A percentile compares a stretch with the other conserved stretches of the same genome.
phyloP scores from a whole-genome alignment of 2,888 invertebrate species.

The Morpho helenor region DNA sequence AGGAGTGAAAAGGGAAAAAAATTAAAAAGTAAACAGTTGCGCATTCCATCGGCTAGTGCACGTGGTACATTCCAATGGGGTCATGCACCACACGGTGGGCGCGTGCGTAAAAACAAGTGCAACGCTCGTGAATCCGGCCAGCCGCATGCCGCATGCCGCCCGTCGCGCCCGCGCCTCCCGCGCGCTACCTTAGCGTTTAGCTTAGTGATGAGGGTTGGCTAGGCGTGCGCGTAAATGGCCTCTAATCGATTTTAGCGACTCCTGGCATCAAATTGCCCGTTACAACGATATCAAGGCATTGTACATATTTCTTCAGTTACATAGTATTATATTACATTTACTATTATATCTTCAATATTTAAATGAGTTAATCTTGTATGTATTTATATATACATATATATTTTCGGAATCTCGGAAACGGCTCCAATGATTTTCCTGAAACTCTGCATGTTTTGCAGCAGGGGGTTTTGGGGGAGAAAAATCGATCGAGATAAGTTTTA shows the following conservation, averaged over 20 bases:
- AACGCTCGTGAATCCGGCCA: slow-evolving; percentile 38
- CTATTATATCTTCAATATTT: too few relatives aligned
- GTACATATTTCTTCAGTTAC: too few relatives aligned
- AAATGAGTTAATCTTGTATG: too few relatives aligned
- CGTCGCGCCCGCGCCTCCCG: slow-evolving; percentile 9
- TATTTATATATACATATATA: too few relatives aligned
- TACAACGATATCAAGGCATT: too few relatives aligned
- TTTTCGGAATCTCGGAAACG: too few relatives aligned
- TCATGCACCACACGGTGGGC: slow-evolving; percentile 70
- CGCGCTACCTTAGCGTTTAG: slow-evolving; percentile 12
- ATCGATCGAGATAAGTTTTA: too few relatives aligned
- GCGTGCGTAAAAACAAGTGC: slow-evolving; percentile 72
- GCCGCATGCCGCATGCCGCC: slow-evolving; percentile 13
- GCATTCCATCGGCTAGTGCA: slow-evolving; percentile 74
- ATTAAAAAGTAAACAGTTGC: slow-evolving; percentile 76
- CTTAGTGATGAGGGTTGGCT: slow-evolving; percentile 4
- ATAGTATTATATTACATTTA: too few relatives aligned
- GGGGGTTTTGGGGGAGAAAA: too few relatives aligned
- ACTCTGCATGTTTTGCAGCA: too few relatives aligned
- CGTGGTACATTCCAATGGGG: slow-evolving; percentile 76
- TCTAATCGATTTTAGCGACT: slow-evolving; percentile 1
- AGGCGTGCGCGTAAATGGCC: neutral
- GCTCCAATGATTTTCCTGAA: too few relatives aligned
- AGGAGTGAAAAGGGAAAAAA: slow-evolving; percentile 61
- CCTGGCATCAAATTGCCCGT: neutral